A percentile compares a stretch with the other conserved stretches of the same genome.
Evolutionary conservation across 2,888 invertebrate species (phyloP).

Genomic region (Troides helena): DNA sequence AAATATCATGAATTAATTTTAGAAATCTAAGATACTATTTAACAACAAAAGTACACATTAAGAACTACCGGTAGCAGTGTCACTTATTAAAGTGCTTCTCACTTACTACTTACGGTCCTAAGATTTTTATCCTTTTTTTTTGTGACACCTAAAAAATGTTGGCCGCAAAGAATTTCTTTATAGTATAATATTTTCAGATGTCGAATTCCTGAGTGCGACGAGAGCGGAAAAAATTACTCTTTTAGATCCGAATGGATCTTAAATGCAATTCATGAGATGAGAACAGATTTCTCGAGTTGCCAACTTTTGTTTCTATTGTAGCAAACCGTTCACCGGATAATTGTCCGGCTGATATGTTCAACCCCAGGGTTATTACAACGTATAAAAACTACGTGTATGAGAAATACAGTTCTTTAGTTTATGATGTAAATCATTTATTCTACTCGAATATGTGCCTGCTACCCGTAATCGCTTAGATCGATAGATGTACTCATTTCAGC

Average conservation of each 20-base stretch:
- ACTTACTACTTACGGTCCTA: too few species aligned
- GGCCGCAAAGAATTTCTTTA: too few species aligned
- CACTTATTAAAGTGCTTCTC: too few species aligned
- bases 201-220: slow-evolving; percentile 64
- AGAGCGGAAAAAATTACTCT: slow-evolving; percentile 35
- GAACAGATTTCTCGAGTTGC: slow-evolving; percentile 57
- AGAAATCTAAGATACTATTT: too few species aligned
- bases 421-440: slow-evolving; percentile 39
- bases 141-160: too few species aligned
- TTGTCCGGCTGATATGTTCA: slow-evolving; percentile 55
- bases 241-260: slow-evolving; percentile 53
- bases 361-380: slow-evolving; percentile 27
- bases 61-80: too few species aligned
- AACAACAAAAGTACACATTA: too few species aligned
- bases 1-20: too few species aligned
- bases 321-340: slow-evolving; percentile 36
- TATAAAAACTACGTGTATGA: slow-evolving; percentile 42
- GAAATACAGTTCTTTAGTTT: slow-evolving; percentile 42
- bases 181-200: slow-evolving; percentile 50
- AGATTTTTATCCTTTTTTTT: too few species aligned
- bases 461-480: too few species aligned
- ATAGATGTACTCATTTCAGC: too few species aligned
- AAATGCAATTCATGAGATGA: slow-evolving; percentile 53
- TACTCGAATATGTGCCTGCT: too few species aligned
- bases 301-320: slow-evolving; percentile 40